phyloP scores from a whole-genome alignment of 2,113 vertebrate genomes.

The Gulo gulo region DNA sequence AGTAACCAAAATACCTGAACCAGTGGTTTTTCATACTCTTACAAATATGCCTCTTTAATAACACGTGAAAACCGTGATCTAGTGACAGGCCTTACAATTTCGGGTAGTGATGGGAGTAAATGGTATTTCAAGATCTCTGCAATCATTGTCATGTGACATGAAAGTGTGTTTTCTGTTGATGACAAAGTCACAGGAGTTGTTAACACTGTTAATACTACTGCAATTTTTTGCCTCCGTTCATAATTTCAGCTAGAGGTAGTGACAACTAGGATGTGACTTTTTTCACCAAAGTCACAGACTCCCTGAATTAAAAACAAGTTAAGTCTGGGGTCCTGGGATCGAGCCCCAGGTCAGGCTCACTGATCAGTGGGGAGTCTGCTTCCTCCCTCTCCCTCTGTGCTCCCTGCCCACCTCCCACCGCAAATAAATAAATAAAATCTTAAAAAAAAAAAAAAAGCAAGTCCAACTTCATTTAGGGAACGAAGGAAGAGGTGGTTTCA shows the following conservation, averaged over 20 bases:
- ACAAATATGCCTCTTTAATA: neutral
- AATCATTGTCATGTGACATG: neutral
- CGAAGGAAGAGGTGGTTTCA: neutral
- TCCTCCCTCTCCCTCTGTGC: neutral
- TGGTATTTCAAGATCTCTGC: neutral
- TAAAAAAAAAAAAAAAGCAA: neutral
- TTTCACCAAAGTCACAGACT: neutral
- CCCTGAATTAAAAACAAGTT: neutral
- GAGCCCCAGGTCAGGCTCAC: neutral
- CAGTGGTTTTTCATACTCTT: accelerated
- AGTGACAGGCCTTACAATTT: neutral
- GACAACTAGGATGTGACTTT: neutral
- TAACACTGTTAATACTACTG: neutral
- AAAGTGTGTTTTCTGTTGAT: neutral
- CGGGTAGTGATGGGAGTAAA: neutral
- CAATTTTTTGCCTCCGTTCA: neutral
- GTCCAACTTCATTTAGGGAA: neutral
- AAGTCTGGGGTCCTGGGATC: neutral
- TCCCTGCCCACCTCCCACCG: neutral
- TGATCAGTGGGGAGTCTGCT: neutral
- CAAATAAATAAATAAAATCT: neutral
- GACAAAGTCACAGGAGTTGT: neutral
- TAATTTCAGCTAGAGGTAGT: neutral
- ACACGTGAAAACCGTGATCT: neutral
- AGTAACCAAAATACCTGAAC: neutral